Percentiles rank a stretch among this genome's conserved stretches.
Conservation (phyloP, 2,113 vertebrate species). For the Nymphicus hollandicus region DNA sequence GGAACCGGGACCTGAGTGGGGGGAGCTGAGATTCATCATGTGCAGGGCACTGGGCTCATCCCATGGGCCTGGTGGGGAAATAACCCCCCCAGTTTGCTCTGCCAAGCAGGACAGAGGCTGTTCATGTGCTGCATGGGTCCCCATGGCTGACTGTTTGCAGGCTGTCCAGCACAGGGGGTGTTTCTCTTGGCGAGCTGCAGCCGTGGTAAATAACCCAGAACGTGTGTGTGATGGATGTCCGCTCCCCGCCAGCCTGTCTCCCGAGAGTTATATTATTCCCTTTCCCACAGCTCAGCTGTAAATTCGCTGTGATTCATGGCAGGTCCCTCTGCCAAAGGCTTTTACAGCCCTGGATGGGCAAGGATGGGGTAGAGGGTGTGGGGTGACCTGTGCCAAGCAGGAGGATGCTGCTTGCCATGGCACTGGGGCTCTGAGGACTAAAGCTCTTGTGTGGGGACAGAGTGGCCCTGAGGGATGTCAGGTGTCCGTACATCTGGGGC, state of each 20-base stretch:
- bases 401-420: neutral
- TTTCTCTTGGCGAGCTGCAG: constrained; percentile 13
- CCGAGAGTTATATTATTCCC: constrained; percentile 31
- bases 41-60: rapidly evolving
- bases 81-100: neutral
- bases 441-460: neutral
- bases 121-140: neutral
- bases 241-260: constrained; percentile 13
- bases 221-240: constrained; percentile 31
- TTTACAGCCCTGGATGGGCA: neutral
- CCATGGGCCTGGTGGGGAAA: rapidly evolving
- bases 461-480: neutral
- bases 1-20: rapidly evolving
- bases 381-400: neutral
- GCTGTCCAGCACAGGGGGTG: neutral
- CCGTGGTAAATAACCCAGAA: constrained; percentile 33
- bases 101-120: neutral
- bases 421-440: rapidly evolving
- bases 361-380: rapidly evolving
- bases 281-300: constrained; percentile 17
- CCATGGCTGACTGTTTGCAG: neutral
- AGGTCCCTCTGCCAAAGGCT: neutral
- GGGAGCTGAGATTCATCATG: neutral
- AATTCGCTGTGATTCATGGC: constrained; percentile 48
- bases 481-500: neutral